Conservation (phyloP, 2,888 invertebrate species). For the Caenorhabditis panamensis region DNA sequence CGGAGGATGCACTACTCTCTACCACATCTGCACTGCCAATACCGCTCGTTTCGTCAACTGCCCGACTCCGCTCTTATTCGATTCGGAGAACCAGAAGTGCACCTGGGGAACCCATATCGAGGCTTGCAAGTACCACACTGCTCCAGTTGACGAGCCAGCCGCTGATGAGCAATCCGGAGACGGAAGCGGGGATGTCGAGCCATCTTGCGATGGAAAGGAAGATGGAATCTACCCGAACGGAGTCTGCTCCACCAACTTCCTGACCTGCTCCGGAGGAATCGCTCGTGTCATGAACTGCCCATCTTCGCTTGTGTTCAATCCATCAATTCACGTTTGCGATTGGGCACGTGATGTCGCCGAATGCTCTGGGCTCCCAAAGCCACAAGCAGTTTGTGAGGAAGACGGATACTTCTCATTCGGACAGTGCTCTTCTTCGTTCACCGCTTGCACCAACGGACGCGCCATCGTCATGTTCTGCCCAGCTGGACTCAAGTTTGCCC, state of each 20-base stretch:
- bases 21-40: slow-evolving; percentile 38
- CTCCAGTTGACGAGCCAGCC: background rate
- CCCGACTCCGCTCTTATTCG: slow-evolving; percentile 44
- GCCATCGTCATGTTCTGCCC: slow-evolving; percentile 61
- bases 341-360: slow-evolving; percentile 51
- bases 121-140: slow-evolving; percentile 13
- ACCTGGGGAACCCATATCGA: slow-evolving; percentile 22
- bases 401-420: slow-evolving; percentile 61
- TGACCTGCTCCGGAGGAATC: slow-evolving; percentile 56
- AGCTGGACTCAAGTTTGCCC: slow-evolving; percentile 42
- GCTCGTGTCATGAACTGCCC: slow-evolving; percentile 60
- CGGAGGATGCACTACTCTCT: slow-evolving; percentile 29
- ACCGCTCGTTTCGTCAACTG: slow-evolving; percentile 38
- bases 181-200: slow-evolving; percentile 33
- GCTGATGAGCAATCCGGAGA: slow-evolving; percentile 15
- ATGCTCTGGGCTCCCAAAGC: slow-evolving; percentile 30
- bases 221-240: slow-evolving; percentile 55
- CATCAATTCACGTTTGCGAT: slow-evolving; percentile 51
- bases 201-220: slow-evolving; percentile 46
- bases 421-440: slow-evolving; percentile 53
- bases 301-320: slow-evolving; percentile 52
- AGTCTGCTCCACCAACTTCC: slow-evolving; percentile 44
- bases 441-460: slow-evolving; percentile 54
- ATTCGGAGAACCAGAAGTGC: slow-evolving; percentile 30
- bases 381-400: slow-evolving; percentile 35